These are phyloP conservation scores for Corella eumyota DNA, from an alignment of 23 tunicate species.

Conservation along the genomic window DNA sequence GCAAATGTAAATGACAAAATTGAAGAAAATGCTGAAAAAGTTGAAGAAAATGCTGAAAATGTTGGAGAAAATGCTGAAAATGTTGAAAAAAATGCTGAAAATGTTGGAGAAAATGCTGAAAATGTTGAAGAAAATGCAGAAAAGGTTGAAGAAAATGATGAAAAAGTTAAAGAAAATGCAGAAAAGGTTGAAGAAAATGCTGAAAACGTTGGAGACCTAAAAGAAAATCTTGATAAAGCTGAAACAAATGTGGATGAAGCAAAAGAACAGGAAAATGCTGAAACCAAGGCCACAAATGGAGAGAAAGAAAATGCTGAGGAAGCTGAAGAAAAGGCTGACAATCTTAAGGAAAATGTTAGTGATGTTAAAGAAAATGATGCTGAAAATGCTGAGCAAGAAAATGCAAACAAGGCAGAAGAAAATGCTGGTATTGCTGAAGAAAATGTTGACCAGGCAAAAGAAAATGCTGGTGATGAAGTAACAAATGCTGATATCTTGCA, in stretches of 20 bases:
- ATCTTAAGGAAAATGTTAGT: not conserved
- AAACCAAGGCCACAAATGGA: not conserved
- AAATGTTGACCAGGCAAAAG: not conserved
- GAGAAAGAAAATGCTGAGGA: slow-evolving; percentile 10
- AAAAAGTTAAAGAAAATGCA: not conserved
- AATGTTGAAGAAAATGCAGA: not conserved
- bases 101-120: not conserved
- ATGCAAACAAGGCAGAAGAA: slow-evolving; percentile 3
- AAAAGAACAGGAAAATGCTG: slow-evolving; percentile 3
- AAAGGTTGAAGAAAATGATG: not conserved
- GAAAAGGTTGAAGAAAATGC: not conserved
- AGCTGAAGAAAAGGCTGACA: slow-evolving; percentile 2
- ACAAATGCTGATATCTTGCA: not conserved
- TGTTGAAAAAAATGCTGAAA: not conserved
- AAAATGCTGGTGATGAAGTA: too few species aligned
- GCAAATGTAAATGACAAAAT: not conserved
- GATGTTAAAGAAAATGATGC: slow-evolving; percentile 5
- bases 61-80: slow-evolving; percentile 4
- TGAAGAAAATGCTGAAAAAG: slow-evolving; percentile 6
- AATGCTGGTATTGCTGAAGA: not conserved
- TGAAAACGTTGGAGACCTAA: not conserved
- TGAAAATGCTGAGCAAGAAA: not conserved
- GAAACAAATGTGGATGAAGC: slow-evolving; percentile 2
- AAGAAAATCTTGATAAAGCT: not conserved
- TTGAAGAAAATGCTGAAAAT: slow-evolving; percentile 3